Evolutionary conservation across 2,888 invertebrate genomes (phyloP), one percentile per base, ranked within the genome.

Genomic region (Agelastica alni): DNA sequence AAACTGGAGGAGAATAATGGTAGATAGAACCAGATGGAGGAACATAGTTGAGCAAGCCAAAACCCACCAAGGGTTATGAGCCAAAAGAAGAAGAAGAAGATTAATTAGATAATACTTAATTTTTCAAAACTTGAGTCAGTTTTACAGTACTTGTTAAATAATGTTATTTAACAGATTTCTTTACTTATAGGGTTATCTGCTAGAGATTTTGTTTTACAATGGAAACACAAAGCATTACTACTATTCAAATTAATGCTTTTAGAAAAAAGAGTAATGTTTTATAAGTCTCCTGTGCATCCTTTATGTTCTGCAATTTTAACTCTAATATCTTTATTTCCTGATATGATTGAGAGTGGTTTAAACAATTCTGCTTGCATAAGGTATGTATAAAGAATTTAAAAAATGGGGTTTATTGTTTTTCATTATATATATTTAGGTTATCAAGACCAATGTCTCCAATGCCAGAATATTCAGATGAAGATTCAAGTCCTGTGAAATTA

Each of bases 201-300:
- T 2, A 83, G 90, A 71, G 89, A 91, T 70, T 81, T 94, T 66
- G 83, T 95, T 45, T 81, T 89, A 58, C 85, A 85, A 61, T 97
- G 96, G 85, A 86, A 91, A 58, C 96, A 97, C 74, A 96, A 96
- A 80, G 89, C 92, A 28, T 78, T 99, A 45, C 79, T 96, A 55
- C 78, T 99, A 37, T 96, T 97, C 74, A 99, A 99, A 78, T 79
- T 98, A 51, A 78, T 98, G 51, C 79, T 99, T 41, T 80, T 99
- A 54, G 93, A 97, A 72, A 87, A 89, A 65, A 85, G 91, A 74
- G 89, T 97, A 32, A 84, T 99, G 47, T 92, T 97, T 72, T 93
- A 91, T 77, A 92, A 94, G 49, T 89, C 95, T 13, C 96, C 97
- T 1, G 97, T 96, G 1, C 89, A 93, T 56, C 86, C 89, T 4